Evolutionary conservation across 1,140 invertebrate genomes (phyloP).

Genomic region (Stenopsyche tienmushanensis): DNA sequence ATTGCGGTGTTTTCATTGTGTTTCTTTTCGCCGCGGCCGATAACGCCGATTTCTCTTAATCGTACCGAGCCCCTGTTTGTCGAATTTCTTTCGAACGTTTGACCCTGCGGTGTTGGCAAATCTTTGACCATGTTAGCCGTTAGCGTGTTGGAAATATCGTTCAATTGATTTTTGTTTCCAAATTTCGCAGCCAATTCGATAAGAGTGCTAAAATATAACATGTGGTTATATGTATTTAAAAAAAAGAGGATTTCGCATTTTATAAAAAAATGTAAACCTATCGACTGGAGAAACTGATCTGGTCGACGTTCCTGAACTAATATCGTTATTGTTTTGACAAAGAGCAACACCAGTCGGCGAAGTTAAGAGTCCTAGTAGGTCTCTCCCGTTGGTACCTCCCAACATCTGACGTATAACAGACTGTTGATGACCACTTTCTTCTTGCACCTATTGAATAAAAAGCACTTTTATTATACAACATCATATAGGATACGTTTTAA

Average conservation of each 20-base stretch:
- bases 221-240: too few species aligned
- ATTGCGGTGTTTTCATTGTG: conserved; percentile 43
- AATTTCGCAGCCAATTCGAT: conserved; percentile 35
- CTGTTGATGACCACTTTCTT: conserved; percentile 38
- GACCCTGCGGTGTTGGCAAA: conserved; percentile 22
- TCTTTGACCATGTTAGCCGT: neutral
- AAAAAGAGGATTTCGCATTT: too few species aligned
- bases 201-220: conserved; percentile 28
- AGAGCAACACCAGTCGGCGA: conserved; percentile 8
- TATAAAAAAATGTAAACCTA: too few species aligned
- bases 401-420: conserved; percentile 38
- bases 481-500: too few species aligned
- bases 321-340: conserved; percentile 40
- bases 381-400: conserved; percentile 31
- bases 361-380: conserved; percentile 29
- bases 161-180: conserved; percentile 24
- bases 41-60: conserved; percentile 52
- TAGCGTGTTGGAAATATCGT: neutral
- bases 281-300: conserved; percentile 52
- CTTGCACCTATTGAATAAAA: conserved; percentile 30
- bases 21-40: conserved; percentile 44
- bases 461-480: neutral
- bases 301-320: conserved; percentile 51
- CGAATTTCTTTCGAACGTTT: conserved; percentile 40
- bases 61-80: conserved; percentile 51